These are phyloP conservation scores for Phoenicopterus ruber DNA, from an alignment of 2,113 vertebrate species.

Conservation along the genomic window DNA sequence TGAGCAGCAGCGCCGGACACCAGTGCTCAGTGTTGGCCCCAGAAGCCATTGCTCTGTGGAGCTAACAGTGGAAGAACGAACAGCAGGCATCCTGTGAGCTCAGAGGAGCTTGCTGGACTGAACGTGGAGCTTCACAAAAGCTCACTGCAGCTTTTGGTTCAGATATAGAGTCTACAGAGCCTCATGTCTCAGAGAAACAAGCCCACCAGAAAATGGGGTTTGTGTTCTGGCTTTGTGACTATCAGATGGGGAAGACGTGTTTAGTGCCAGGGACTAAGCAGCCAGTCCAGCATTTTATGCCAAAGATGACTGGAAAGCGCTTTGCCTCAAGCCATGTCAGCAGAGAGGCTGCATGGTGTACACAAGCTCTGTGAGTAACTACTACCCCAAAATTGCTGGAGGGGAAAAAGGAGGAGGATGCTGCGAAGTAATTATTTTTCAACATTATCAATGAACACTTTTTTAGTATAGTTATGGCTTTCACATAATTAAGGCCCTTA, in stretches of 20 bases:
- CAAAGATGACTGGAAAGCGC: not conserved
- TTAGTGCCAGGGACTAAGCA: not conserved
- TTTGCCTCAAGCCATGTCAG: not conserved
- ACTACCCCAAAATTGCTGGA: not conserved
- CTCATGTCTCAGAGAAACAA: slow-evolving; percentile 1
- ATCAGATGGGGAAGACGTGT: not conserved
- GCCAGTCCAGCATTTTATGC: not conserved
- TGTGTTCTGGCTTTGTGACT: not conserved
- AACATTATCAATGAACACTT: not conserved
- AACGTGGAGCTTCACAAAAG: not conserved
- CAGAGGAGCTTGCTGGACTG: not conserved
- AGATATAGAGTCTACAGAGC: not conserved
- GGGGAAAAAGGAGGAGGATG: not conserved
- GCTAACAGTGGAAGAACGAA: not conserved
- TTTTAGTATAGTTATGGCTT: not conserved
- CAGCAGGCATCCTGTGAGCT: not conserved
- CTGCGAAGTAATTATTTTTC: not conserved
- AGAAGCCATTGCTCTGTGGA: not conserved
- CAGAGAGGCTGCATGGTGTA: not conserved
- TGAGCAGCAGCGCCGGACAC: not conserved
- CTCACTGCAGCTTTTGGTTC: not conserved
- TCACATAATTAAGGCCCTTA: not conserved
- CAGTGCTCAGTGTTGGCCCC: not conserved
- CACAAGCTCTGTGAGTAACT: not conserved
- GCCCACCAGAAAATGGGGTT: not conserved